These are phyloP conservation scores for Aythya baeri DNA, from an alignment of 2,113 vertebrate species.

Conservation along the genomic window DNA sequence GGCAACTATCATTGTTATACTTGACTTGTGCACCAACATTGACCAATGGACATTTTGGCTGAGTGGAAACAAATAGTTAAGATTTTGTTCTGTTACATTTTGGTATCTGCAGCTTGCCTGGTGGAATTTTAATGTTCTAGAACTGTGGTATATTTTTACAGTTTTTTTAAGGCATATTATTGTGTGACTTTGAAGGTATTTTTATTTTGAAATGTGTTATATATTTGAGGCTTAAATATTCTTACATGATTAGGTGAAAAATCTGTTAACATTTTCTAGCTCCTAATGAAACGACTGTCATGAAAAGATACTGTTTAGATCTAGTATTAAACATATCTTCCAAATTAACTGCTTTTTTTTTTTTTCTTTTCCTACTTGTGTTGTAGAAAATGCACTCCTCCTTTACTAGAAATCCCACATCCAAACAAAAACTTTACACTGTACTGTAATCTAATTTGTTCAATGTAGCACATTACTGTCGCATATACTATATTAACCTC, in stretches of 20 bases:
- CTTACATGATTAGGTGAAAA: not conserved
- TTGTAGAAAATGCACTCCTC: not conserved
- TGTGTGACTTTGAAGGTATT: not conserved
- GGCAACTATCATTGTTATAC: not conserved
- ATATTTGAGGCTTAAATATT: not conserved
- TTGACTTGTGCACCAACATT: not conserved
- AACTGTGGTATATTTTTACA: not conserved
- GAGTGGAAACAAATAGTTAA: not conserved
- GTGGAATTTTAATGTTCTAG: not conserved
- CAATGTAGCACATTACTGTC: not conserved
- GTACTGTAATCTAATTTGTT: not conserved
- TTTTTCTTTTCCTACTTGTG: not conserved
- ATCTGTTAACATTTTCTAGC: not conserved
- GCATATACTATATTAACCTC: not conserved
- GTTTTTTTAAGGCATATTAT: not conserved
- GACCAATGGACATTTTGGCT: not conserved
- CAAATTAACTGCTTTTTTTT: not conserved
- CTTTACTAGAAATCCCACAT: not conserved
- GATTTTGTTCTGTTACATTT: not conserved
- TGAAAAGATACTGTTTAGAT: not conserved
- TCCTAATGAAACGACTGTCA: not conserved
- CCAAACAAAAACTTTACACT: not conserved
- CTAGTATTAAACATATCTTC: not conserved
- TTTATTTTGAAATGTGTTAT: not conserved
- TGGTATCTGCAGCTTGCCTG: not conserved